These are phyloP conservation scores for Muscina levida DNA, from an alignment of 2,888 invertebrate genomes.

Conservation along the genomic window DNA sequence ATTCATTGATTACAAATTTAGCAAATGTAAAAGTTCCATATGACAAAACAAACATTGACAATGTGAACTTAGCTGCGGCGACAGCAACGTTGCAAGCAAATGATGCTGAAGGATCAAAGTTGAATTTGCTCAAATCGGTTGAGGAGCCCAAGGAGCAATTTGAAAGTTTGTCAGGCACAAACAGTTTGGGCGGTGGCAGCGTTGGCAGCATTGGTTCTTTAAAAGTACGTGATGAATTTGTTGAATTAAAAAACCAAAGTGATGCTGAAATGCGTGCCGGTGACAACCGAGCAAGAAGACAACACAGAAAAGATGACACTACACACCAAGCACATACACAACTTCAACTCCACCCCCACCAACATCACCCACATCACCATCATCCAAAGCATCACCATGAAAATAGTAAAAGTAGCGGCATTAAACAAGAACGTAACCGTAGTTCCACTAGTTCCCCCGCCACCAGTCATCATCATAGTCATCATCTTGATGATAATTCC, in stretches of 20 bases:
- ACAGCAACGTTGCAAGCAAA: slow-evolving; percentile 52
- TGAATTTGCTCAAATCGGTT: slow-evolving; percentile 41
- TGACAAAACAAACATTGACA: slow-evolving; percentile 58
- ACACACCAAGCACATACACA: slow-evolving; percentile 3
- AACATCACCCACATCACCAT: slow-evolving; percentile 34
- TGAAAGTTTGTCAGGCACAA: slow-evolving; percentile 29
- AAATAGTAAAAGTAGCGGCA: slow-evolving; percentile 16
- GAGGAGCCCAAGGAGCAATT: background rate
- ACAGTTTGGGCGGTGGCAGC: slow-evolving; percentile 35
- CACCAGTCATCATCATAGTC: slow-evolving; percentile 37
- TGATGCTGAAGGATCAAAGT: slow-evolving; percentile 51
- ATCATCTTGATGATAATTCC: slow-evolving; percentile 49
- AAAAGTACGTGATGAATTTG: slow-evolving; percentile 70
- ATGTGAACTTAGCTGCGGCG: slow-evolving; percentile 40
- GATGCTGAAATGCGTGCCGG: slow-evolving; percentile 60
- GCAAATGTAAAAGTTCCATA: slow-evolving; percentile 40
- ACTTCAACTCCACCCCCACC: slow-evolving; percentile 13
- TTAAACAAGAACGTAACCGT: slow-evolving; percentile 38
- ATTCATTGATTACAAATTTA: slow-evolving; percentile 31
- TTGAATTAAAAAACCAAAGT: slow-evolving; percentile 69
- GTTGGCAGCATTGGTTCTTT: slow-evolving; percentile 55
- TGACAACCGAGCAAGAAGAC: slow-evolving; percentile 35
- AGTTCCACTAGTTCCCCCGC: slow-evolving; percentile 50
- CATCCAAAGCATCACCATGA: slow-evolving; percentile 46
- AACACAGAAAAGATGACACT: slow-evolving; percentile 14